Evolutionary conservation across 1,140 invertebrate species (phyloP), one percentile per base, ranked within the genome.

Genomic region (Brachionus rotundiformis): DNA sequence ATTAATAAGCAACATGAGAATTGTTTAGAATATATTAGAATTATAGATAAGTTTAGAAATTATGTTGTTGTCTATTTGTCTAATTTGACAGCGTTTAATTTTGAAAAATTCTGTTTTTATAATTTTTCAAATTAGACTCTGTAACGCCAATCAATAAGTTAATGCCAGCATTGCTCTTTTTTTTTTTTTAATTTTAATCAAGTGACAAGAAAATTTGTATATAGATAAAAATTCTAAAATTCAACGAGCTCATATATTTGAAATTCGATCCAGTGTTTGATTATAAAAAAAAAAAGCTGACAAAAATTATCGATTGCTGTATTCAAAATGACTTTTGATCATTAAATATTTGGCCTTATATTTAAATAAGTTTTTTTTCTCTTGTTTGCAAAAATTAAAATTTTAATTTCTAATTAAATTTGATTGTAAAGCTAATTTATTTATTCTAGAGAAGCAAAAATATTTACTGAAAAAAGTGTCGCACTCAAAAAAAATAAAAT

Each of bases 1-100:
- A 68, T 68, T 33, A 33, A 68, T 16, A 68, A 68, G 27, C 33
- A 68, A 19, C 63, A 33, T 36, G 63, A 19, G 63, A 68, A 68
- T 68, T 33, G 33, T 68, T 68, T n/a, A 68, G 16, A 68, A 68
- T 33, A 36, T 68, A 27, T 5, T 29, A 63, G 29, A 68, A 19
- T 36, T 68, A 39, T n/a, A 68, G 29, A 36, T 36, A 68, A 68
- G 29, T 68, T 23, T 68, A 16, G 63, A 39, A 13, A 13, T 49
- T 54, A 6, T 54, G 59, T 7, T 33, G 11, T 33, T 68, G 63
- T 68, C 33, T 68, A 33, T 68, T 36, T 68, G 16, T 33, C 31
- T 33, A 33, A 19, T 68, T 33, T 68, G 16, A 31, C 16, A 33
- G 61, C 25, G 3, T 68, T 63, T 68, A 36, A 33, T 13, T 36